A percentile compares a stretch with the other conserved stretches of the same genome.
Conservation (phyloP, 2,113 vertebrate genomes). For the Megaleporinus macrocephalus region DNA sequence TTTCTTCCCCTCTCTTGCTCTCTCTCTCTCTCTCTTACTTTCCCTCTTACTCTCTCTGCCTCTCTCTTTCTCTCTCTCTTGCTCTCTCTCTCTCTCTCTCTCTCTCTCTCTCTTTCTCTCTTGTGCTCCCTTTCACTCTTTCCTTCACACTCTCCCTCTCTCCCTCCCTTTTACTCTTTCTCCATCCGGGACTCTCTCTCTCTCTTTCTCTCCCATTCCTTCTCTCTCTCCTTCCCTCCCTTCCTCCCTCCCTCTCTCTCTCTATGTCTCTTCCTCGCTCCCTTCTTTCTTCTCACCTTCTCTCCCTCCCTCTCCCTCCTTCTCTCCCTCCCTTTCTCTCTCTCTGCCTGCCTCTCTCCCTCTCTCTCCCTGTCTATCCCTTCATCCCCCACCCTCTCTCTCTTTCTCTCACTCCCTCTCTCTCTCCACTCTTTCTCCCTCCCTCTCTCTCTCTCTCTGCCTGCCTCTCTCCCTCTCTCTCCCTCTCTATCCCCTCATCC, state of each 20-base stretch:
- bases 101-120: conserved; percentile 46
- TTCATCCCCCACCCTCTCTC: no score
- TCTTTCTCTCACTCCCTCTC: conserved; percentile 41
- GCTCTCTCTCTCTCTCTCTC: conserved; percentile 43
- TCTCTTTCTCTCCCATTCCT: conserved; percentile 45
- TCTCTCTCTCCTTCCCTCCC: conserved; percentile 47
- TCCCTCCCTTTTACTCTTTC: conserved; percentile 34
- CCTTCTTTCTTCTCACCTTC: no score
- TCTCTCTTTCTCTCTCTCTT: no score
- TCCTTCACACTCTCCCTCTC: conserved; percentile 40
- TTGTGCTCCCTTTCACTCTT: no score
- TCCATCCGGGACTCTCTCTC: conserved; percentile 34
- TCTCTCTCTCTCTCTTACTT: conserved; percentile 45
- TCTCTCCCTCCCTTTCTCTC: conserved; percentile 38
- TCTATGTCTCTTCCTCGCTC: conserved; percentile 38
- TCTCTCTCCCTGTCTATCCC: conserved; percentile 44
- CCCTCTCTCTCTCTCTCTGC: conserved; percentile 44
- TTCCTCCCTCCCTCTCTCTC: conserved; percentile 41
- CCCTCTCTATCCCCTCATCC: conserved; percentile 46
- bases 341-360: conserved; percentile 43
- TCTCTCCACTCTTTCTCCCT: conserved; percentile 40
- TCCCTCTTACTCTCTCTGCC: conserved; percentile 49
- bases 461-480: conserved; percentile 43
- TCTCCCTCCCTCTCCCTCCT: conserved; percentile 43
- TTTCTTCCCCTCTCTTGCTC: conserved; percentile 41